These are phyloP conservation scores for Drosophila melanica DNA, from an alignment of 1,140 invertebrate genomes.

Conservation along the genomic window DNA sequence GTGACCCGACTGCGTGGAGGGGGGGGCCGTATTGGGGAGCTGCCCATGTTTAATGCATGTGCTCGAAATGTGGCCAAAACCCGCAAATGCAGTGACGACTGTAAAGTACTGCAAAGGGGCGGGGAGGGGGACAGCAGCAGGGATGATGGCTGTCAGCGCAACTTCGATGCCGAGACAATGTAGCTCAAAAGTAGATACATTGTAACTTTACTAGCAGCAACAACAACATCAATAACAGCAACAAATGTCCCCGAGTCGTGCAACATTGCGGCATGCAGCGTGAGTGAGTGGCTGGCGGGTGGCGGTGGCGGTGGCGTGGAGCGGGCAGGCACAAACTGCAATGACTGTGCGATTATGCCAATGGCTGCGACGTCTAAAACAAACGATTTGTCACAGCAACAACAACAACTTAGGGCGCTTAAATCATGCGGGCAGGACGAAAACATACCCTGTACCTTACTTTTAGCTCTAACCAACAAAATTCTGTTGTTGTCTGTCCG, in stretches of 20 bases:
- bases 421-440: too few species aligned
- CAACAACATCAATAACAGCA: conserved; percentile 9
- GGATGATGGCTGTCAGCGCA: conserved; percentile 71
- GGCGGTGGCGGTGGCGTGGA: neutral
- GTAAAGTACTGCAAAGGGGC: conserved; percentile 25
- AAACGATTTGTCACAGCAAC: conserved; percentile 78
- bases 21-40: neutral
- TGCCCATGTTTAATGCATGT: conserved; percentile 69
- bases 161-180: conserved; percentile 76
- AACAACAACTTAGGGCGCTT: conserved; percentile 14
- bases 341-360: conserved; percentile 80
- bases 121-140: neutral
- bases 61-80: conserved; percentile 54
- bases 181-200: conserved; percentile 75
- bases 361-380: conserved; percentile 73
- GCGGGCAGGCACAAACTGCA: conserved; percentile 45
- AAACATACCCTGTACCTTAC: too few species aligned
- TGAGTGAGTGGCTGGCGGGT: too few species aligned
- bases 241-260: conserved; percentile 38
- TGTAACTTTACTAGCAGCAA: conserved; percentile 46
- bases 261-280: conserved; percentile 44
- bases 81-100: conserved; percentile 51
- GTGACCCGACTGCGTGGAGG: neutral
- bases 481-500: too few species aligned
- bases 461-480: too few species aligned